These are phyloP conservation scores for Drosophila tsacasi DNA, from an alignment of 1,140 invertebrate genomes.

Conservation along the genomic window DNA sequence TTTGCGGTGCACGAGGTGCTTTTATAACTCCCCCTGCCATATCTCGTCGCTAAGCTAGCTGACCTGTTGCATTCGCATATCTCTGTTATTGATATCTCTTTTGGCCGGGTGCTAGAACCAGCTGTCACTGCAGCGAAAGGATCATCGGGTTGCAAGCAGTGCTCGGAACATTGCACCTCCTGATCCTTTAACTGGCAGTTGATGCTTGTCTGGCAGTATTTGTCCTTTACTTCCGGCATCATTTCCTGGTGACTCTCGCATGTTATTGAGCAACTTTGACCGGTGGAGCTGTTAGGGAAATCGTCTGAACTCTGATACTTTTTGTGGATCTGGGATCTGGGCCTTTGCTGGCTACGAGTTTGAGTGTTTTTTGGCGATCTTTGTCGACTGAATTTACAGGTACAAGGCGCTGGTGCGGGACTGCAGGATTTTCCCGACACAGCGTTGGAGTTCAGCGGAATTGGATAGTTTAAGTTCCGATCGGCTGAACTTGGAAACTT, in stretches of 20 bases:
- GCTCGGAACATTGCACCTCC: slow-evolving; percentile 16
- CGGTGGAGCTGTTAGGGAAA: not conserved
- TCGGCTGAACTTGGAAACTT: no score
- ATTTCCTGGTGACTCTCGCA: not conserved
- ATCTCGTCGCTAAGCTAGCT: not conserved
- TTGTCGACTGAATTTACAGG: not conserved
- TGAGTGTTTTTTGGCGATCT: no score
- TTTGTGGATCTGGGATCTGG: not conserved
- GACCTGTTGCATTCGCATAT: not conserved
- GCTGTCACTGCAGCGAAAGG: no score
- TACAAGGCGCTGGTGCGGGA: not conserved
- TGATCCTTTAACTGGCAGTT: not conserved
- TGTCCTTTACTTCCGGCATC: not conserved
- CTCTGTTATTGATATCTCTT: not conserved
- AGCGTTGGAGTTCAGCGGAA: no score
- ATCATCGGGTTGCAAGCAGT: not conserved
- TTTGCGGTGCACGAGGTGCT: not conserved
- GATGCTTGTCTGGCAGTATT: not conserved
- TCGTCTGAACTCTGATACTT: not conserved
- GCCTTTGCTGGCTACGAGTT: not conserved
- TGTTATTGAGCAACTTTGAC: not conserved
- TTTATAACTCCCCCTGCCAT: not conserved
- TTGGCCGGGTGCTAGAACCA: not conserved
- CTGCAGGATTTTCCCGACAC: no score
- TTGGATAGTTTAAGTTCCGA: no score